Base-by-base conservation (phyloP, 2,888 invertebrate species). In the Stenchaetothrips biformis region DNA sequence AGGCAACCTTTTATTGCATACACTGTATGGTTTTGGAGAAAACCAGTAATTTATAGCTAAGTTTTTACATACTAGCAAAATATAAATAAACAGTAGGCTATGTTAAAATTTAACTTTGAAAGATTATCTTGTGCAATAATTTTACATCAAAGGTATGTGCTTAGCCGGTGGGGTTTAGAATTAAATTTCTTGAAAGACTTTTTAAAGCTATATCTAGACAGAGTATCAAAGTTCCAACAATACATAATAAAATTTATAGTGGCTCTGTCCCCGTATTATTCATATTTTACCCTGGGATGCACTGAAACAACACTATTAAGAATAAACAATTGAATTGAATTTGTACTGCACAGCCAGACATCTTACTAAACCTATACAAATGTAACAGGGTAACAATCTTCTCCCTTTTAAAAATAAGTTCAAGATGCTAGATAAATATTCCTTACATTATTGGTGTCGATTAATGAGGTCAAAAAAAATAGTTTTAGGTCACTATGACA, bases 321-420 rank as follows among this genome's bases (percentile, higher is more conserved):
- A 53, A 53, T 53, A 9, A 11, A 53, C 53, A 53, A 18, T 13
- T 53, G 7, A 74, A 21, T 74, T 25, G 25, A 74, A 74, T 74
- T 74, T 25, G 67, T 74, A 7, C 25, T 74, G 67, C 67, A 74
- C 67, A 74, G 67, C 67, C 67, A 74, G 21, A 74, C 67, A 25
- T 25, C 25, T 25, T 25, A 74, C 25, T 25, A 74, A 21, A 21
- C 25, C 25, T 74, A 74, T 25, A 74, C 67, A 74, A 25, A 21
- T 74, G 21, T 25, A 74, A 74, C 67, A 74, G 67, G 18, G 67
- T 21, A 74, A 74, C 25, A 74, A 74, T 74, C 25, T 25, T 74
- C 25, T 74, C 25, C 67, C 1, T 21, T 74, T 74, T 74, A 74
- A 74, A 74, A 74, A 74, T 74, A 74, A 74, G 21, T 74, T 74